Base-by-base conservation (phyloP, 2,797 vertebrate species). In the Acipenser transmontanus region DNA sequence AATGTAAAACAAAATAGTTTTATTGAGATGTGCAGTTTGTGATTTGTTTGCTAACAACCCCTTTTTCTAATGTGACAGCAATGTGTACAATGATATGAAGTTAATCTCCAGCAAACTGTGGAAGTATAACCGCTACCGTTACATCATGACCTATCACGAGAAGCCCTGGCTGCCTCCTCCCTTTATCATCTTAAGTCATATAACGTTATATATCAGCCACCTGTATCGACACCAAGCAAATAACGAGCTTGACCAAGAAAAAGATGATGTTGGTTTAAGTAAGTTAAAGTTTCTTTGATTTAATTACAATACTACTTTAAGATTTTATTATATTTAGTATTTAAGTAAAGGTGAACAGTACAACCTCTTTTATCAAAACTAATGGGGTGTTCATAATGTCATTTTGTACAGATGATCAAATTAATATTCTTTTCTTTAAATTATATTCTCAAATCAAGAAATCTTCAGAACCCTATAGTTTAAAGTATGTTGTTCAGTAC, bases 81-180 rank as follows among this genome's bases (percentile, higher is more conserved):
- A 98, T 64, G 89, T 99, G 71, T 99, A 98, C 78, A 82, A 89
- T 70, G 91, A 94, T 63, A 90, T 98, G 91, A 94, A 93, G 71
- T 90, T 90, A 52, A 92, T 88, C 49, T 97, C 97, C 0, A 93
- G 94, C 73, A 93, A 94, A 60, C 84, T 99, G 67, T 99, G 97
- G 97, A 95, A 92, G 75, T 99, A 96, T 75, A 96, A 99, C 70
- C 95, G 97, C 8, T 98, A 99, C 63, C 93, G 93, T 64, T 97
- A 97, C 82, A 96, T 98, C 75, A 98, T 96, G 94, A 95, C 92
- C 47, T 99, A 97, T 77, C 92, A 91, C 34, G 90, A 94, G 71
- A 94, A 94, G 75, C 95, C 95, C 0, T 95, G 95, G 93, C 83
- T 99, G 48, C 97, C 97, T 0, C 95, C 97, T 0, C 97, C 97